Conservation (phyloP, 92 coral and sea anemone genomes). For the Porites evermanni region DNA sequence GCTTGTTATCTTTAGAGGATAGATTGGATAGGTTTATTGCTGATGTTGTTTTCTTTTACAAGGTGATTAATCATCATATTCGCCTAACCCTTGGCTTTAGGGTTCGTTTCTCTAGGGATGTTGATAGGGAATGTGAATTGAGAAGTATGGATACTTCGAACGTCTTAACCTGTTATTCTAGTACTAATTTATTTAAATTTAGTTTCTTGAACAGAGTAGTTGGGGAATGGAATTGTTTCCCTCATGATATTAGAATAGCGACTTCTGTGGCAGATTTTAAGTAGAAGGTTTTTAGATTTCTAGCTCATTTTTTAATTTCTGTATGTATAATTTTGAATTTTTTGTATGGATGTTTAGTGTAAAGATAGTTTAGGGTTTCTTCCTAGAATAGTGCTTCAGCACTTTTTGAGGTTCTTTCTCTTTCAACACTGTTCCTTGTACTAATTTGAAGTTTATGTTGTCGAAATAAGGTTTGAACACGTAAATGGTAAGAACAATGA, state of each 20-base stretch:
- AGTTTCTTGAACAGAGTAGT: too few relatives aligned
- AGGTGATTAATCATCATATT: slow-evolving; percentile 5
- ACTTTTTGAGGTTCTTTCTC: too few relatives aligned
- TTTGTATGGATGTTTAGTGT: neutral
- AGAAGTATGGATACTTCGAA: slow-evolving; percentile 37
- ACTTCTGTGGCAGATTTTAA: slow-evolving; percentile 34
- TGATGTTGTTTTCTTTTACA: slow-evolving; percentile 5
- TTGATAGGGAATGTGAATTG: neutral
- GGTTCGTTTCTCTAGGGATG: slow-evolving; percentile 2
- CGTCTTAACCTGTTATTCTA: slow-evolving; percentile 10
- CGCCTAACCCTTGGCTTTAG: slow-evolving; percentile 31
- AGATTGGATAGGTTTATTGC: neutral
- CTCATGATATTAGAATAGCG: slow-evolving; percentile 32
- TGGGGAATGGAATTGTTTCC: neutral
- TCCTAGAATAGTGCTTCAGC: too few relatives aligned
- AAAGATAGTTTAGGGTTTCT: too few relatives aligned
- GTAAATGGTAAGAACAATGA: neutral
- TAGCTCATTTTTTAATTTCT: slow-evolving; percentile 28
- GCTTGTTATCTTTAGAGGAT: slow-evolving; percentile 5
- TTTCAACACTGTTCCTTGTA: too few relatives aligned
- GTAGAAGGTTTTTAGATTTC: slow-evolving; percentile 28
- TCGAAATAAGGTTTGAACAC: too few relatives aligned
- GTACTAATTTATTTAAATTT: too few relatives aligned
- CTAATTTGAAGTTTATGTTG: too few relatives aligned
- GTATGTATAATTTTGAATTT: slow-evolving; percentile 13